A percentile compares a stretch with the other conserved stretches of the same genome.
These are phyloP conservation scores for Cephalopachus bancanus DNA, from an alignment of 2,797 vertebrate genomes.

Conservation along the genomic window DNA sequence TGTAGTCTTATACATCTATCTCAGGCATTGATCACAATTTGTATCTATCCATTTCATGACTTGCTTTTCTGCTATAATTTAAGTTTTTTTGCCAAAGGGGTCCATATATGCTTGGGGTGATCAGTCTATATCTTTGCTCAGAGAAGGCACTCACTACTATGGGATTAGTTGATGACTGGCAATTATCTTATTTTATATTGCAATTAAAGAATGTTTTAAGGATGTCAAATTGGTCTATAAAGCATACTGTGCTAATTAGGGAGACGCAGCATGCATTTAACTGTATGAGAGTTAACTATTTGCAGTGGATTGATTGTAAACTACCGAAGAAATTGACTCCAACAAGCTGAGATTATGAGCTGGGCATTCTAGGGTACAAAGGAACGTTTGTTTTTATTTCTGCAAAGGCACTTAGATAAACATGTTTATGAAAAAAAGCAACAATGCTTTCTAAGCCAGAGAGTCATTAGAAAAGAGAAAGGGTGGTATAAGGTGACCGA, in stretches of 20 bases:
- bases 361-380: neutral
- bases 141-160: neutral
- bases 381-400: neutral
- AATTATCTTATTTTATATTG: neutral
- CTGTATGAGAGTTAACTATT: neutral
- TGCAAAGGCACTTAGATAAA: neutral
- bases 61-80: neutral
- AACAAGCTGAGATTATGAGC: neutral
- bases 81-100: neutral
- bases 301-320: neutral
- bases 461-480: neutral
- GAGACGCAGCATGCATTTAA: neutral
- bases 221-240: neutral
- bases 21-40: neutral
- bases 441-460: neutral
- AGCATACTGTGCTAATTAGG: neutral
- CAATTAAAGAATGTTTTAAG: neutral
- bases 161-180: neutral
- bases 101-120: neutral
- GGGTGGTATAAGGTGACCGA: rapidly evolving
- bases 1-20: neutral
- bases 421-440: neutral
- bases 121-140: neutral
- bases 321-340: neutral
- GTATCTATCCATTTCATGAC: neutral